phyloP scores from a whole-genome alignment of 2,113 vertebrate species.

The Callipepla squamata region DNA sequence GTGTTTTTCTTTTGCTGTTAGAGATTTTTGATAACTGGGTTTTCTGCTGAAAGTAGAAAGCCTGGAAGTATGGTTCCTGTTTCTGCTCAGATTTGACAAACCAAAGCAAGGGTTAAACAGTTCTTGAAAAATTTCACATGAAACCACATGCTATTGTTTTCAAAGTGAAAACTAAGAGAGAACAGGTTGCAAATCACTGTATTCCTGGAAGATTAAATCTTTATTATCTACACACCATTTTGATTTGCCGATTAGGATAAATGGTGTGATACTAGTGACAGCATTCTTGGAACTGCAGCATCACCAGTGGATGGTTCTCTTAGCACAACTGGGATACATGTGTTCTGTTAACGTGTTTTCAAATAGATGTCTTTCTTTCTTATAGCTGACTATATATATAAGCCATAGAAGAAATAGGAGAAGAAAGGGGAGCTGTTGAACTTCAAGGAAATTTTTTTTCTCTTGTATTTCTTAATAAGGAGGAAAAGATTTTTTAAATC shows the following conservation, averaged over 20 bases:
- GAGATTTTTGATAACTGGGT: not conserved
- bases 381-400: not conserved
- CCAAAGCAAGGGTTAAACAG: conserved; percentile 40
- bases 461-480: not conserved
- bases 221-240: not conserved
- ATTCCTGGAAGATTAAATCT: conserved; percentile 29
- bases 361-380: not conserved
- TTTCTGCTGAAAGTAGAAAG: not conserved
- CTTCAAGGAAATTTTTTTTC: not conserved
- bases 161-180: conserved; percentile 35
- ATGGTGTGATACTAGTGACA: not conserved
- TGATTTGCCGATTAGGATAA: conserved; percentile 12
- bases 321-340: not conserved
- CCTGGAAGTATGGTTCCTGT: not conserved
- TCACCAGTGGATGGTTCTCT: not conserved
- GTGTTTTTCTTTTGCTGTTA: not conserved
- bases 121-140: conserved; percentile 49
- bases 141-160: conserved; percentile 56
- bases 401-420: not conserved
- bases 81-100: not conserved
- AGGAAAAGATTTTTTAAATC: fast-evolving
- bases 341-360: not conserved
- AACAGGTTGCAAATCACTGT: conserved; percentile 62
- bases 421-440: not conserved
- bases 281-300: not conserved